These are phyloP conservation scores for Acleris laterana DNA, from an alignment of 2,888 invertebrate genomes.

Conservation along the genomic window DNA sequence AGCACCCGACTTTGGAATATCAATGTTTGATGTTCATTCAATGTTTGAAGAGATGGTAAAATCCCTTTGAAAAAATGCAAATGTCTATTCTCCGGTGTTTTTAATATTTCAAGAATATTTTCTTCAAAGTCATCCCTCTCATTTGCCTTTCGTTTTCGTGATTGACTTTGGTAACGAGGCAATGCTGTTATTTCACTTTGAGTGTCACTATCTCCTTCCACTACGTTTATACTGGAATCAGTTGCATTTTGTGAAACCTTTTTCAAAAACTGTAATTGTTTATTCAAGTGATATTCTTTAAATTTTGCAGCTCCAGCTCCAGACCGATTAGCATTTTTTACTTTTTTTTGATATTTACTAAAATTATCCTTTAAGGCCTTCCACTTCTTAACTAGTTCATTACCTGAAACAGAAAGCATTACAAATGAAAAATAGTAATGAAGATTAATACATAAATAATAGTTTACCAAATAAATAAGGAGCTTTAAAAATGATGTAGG, in stretches of 20 bases:
- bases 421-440: constrained; percentile 10
- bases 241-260: constrained; percentile 40
- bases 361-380: constrained; percentile 30
- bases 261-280: constrained; percentile 39
- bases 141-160: constrained; percentile 36
- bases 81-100: constrained; percentile 36
- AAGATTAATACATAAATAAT: neutral
- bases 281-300: constrained; percentile 40
- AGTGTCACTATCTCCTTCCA: constrained; percentile 1
- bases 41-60: constrained; percentile 39
- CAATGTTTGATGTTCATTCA: too few relatives aligned
- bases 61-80: constrained; percentile 42
- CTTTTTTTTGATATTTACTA: constrained; percentile 32
- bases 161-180: constrained; percentile 23
- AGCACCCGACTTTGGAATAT: too few relatives aligned
- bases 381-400: constrained; percentile 35
- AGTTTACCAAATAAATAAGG: too few relatives aligned
- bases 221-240: constrained; percentile 35
- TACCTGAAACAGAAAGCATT: constrained; percentile 31
- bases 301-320: constrained; percentile 31
- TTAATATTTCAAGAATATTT: constrained; percentile 33
- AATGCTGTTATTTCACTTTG: too few relatives aligned
- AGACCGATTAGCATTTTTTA: constrained; percentile 36
- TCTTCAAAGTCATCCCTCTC: constrained; percentile 36
- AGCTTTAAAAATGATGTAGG: too few relatives aligned